Evolutionary conservation across 2,113 vertebrate species (phyloP).

Genomic region (Mionectes macconnelli): DNA sequence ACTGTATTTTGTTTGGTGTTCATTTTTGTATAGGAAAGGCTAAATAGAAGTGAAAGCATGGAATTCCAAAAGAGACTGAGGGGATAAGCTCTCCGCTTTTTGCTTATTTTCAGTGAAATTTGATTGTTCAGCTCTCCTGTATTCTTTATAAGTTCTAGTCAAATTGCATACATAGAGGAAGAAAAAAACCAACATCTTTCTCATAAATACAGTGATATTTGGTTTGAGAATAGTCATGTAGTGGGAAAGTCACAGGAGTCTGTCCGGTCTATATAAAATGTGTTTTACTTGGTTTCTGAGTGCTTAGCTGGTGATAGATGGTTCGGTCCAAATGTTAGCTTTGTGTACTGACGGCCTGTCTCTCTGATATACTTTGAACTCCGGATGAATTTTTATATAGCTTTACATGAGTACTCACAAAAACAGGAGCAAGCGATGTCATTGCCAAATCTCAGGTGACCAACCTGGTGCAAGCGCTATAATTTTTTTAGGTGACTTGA

Average conservation of each 20-base stretch:
- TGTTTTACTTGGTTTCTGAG: conserved; percentile 7
- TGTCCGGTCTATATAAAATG: neutral
- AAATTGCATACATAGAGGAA: neutral
- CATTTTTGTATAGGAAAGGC: neutral
- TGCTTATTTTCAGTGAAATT: neutral
- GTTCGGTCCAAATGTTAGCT: neutral
- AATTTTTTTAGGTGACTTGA: conserved; percentile 46
- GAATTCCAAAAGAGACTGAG: neutral
- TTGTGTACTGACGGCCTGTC: conserved; percentile 1
- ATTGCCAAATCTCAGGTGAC: conserved; percentile 2
- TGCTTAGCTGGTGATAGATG: conserved; percentile 26
- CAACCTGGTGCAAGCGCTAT: conserved; percentile 3
- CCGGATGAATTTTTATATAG: conserved; percentile 35
- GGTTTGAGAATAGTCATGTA: neutral
- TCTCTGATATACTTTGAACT: conserved; percentile 41
- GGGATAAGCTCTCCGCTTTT: neutral
- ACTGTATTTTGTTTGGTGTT: neutral
- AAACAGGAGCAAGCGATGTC: conserved; percentile 22
- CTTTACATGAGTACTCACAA: conserved; percentile 20
- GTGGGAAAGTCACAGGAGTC: neutral
- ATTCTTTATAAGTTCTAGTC: neutral
- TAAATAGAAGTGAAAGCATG: neutral
- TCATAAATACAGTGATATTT: neutral
- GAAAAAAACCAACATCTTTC: neutral
- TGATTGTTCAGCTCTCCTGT: neutral